Percentiles rank a stretch among this genome's conserved stretches.
Evolutionary conservation across 2,797 vertebrate genomes (phyloP).

Genomic region (Sebastes glaucus): DNA sequence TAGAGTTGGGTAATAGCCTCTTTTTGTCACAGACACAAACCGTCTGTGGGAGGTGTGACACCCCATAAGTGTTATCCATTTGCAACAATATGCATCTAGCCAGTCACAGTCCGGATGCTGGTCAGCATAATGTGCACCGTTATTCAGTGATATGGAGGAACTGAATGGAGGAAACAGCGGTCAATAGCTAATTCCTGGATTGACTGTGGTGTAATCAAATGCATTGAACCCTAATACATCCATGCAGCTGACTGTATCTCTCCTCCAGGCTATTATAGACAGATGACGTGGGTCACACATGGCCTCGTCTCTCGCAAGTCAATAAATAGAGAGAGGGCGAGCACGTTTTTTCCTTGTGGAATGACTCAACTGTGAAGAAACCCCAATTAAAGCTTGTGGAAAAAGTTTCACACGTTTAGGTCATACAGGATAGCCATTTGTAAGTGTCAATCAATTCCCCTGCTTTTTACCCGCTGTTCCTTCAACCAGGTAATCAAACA

Average conservation of each 20-base stretch:
- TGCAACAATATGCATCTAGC: slow-evolving; percentile 68
- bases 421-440: slow-evolving; percentile 30
- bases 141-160: slow-evolving; percentile 61
- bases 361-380: slow-evolving; percentile 42
- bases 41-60: slow-evolving; percentile 69
- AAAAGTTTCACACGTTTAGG: slow-evolving; percentile 46
- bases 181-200: slow-evolving; percentile 72
- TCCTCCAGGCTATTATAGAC: slow-evolving; percentile 61
- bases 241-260: slow-evolving; percentile 51
- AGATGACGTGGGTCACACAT: slow-evolving; percentile 43
- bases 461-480: slow-evolving; percentile 26
- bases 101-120: slow-evolving; percentile 53
- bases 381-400: slow-evolving; percentile 49
- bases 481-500: slow-evolving; percentile 68
- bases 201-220: slow-evolving; percentile 71
- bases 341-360: slow-evolving; percentile 16
- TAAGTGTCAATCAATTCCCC: slow-evolving; percentile 38
- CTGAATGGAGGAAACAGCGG: slow-evolving; percentile 49
- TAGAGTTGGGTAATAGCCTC: slow-evolving; percentile 82
- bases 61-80: slow-evolving; percentile 74
- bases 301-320: slow-evolving; percentile 45
- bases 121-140: slow-evolving; percentile 65
- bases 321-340: slow-evolving; percentile 50
- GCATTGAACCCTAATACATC: slow-evolving; percentile 69
- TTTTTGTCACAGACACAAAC: slow-evolving; percentile 76